These are phyloP conservation scores for Schizotus pectinicornis DNA, from an alignment of 2,888 invertebrate species.

Conservation along the genomic window DNA sequence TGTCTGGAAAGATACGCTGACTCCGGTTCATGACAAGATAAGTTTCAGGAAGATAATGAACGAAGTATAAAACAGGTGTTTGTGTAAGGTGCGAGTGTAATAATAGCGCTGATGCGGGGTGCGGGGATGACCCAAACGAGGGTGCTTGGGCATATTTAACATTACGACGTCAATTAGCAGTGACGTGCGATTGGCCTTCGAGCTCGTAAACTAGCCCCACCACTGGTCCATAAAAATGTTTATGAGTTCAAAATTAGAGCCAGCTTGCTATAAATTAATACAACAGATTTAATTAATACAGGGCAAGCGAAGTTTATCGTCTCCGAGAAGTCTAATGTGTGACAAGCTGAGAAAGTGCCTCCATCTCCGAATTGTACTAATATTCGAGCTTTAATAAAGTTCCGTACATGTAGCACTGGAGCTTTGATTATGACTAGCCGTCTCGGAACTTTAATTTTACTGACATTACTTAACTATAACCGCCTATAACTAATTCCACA, in stretches of 20 bases:
- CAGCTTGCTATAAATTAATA: conserved; percentile 56
- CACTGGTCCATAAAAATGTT: conserved; percentile 53
- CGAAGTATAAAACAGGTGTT: conserved; percentile 24
- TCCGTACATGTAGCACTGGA: conserved; percentile 33
- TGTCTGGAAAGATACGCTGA: too few relatives aligned
- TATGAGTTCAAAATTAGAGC: conserved; percentile 56
- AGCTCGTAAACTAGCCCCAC: conserved; percentile 40
- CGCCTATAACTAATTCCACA: conserved; percentile 27
- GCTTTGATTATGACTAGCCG: conserved; percentile 32
- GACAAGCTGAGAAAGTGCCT: conserved; percentile 31
- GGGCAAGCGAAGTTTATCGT: conserved; percentile 40
- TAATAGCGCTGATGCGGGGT: conserved; percentile 3
- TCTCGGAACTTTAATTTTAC: conserved; percentile 34
- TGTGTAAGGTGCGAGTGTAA: conserved; percentile 17
- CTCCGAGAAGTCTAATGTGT: conserved; percentile 39
- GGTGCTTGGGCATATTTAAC: conserved; percentile 40
- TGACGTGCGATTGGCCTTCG: conserved; percentile 34
- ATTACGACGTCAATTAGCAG: conserved; percentile 40
- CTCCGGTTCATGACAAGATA: too few relatives aligned
- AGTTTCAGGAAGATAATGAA: conserved; percentile 13
- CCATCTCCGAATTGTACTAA: conserved; percentile 18
- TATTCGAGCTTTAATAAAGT: conserved; percentile 34
- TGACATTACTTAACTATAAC: conserved; percentile 23
- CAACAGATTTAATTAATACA: conserved; percentile 57
- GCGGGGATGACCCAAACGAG: conserved; percentile 16